A percentile compares a stretch with the other conserved stretches of the same genome.
Evolutionary conservation across 2,888 invertebrate species (phyloP).

Genomic region (Agrochola circellaris): DNA sequence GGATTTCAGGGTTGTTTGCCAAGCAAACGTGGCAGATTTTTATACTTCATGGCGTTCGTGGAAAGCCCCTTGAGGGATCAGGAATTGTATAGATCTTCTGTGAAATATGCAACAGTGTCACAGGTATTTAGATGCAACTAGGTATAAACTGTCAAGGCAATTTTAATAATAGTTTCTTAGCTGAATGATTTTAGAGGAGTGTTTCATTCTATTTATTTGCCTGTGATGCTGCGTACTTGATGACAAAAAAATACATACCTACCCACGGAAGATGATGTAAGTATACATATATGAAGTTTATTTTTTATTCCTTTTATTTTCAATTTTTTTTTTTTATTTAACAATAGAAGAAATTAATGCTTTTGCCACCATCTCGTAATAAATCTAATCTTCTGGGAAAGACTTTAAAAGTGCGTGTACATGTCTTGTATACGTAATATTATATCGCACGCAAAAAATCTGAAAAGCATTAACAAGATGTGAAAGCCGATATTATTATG

Average conservation of each 20-base stretch:
- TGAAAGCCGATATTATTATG: constrained; percentile 42
- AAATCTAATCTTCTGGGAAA: no score
- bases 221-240: not conserved
- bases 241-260: not conserved
- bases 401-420: not conserved
- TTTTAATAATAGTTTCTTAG: not conserved
- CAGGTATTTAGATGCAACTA: not conserved
- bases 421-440: not conserved
- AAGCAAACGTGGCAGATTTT: not conserved
- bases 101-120: not conserved
- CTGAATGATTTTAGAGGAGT: not conserved
- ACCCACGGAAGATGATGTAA: not conserved
- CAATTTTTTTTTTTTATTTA: no score
- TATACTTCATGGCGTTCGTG: not conserved
- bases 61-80: not conserved
- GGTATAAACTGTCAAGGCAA: not conserved
- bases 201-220: not conserved
- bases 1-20: not conserved
- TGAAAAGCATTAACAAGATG: constrained; percentile 30
- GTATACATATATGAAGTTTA: no score
- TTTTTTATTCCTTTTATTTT: no score
- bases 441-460: not conserved
- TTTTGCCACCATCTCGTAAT: no score
- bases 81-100: not conserved
- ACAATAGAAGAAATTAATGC: no score